Evolutionary conservation across 2,113 vertebrate species (phyloP), one percentile per base, ranked within the genome.

Genomic region (Catharus minimus): DNA sequence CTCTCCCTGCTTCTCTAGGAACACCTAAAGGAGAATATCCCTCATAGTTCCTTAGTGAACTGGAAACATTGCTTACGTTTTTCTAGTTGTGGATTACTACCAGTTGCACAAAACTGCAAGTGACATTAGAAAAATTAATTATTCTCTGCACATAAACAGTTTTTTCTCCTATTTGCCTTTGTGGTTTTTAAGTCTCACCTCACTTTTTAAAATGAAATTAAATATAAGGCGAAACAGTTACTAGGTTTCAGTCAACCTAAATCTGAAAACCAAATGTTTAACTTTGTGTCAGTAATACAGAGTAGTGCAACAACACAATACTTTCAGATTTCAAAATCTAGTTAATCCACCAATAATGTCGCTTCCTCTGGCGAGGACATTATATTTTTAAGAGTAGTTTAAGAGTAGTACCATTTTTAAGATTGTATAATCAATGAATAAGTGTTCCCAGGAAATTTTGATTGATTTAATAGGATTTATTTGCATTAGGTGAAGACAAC

Each of bases 381-480:
- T 52, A 64, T 13, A 36, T 71, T 93, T 87, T 80, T 39, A 56
- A 56, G 60, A n/a, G 44, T 12, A 49, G 66, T 94, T 38, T 38
- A 38, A 38, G 38, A 38, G 38, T 38, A 38, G 38, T 38, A 38
- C 38, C 9, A 38, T 32, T 77, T 91, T 86, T 22, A 26, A 87
- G 94, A 95, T 90, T 11, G 16, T 50, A 90, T 93, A 22, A 90
- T 69, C 32, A 57, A 64, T 89, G 57, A 83, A 66, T 53, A 92
- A 86, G 12, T 55, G 9, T 39, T 91, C 10, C 26, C 10, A 86
- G 13, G 38, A 55, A 95, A 91, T 90, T 69, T 3, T 76, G 15
- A 82, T 83, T 86, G 38, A 22, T 41, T 90, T 60, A 56, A 64
- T 72, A 47, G 20, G 13, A 90, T 88, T 96, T 73, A 90, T 90